Evolutionary conservation across 2,888 invertebrate species (phyloP), one percentile per base, ranked within the genome.

Genomic region (Entomobrya proxima): DNA sequence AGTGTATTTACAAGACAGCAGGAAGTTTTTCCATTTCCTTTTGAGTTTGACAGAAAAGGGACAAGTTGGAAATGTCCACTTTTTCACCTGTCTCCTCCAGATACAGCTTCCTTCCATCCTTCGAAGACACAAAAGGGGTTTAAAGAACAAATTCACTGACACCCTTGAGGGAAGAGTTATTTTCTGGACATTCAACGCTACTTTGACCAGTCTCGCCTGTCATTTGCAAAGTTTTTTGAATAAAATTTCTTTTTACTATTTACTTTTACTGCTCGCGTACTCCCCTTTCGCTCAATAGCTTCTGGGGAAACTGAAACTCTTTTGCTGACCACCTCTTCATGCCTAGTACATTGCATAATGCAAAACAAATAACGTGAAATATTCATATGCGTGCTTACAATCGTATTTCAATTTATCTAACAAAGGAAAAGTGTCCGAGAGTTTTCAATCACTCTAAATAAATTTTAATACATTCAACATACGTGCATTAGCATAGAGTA

Each of bases 41-140:
- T 75, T 75, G 50, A 52, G 27, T 47, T 35, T 64, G 82, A 82
- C 82, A 82, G 75, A 18, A 67, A 58, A 75, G 76, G 82, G 50
- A 64, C 30, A 35, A 21, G 13, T 50, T 75, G 67, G 35, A 74
- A 61, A 61, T 24, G 75, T 64, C 64, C 82, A 75, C 50, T 76
- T 76, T 67, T 76, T 44, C 27, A 82, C 75, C 75, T 82, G 82
- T 82, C 82, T 18, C 47, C 1, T 58, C 52, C 82, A 82, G 82
- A 82, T n/a, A n/a, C 40, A 3, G 30, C 30, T 32, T 74, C 69
- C 35, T 50, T 27, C 37, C 72, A 15, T 30, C 32, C n/a, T 47
- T 47, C 47, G 7, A 74, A 47, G 72, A 50, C 50, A 74, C 30
- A 50, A 32, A 50, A 74, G 32, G 72, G 72, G 72, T 74, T 74